A percentile compares a stretch with the other conserved stretches of the same genome.
Conservation (phyloP, 2,888 invertebrate genomes). For the Lagria hirta region DNA sequence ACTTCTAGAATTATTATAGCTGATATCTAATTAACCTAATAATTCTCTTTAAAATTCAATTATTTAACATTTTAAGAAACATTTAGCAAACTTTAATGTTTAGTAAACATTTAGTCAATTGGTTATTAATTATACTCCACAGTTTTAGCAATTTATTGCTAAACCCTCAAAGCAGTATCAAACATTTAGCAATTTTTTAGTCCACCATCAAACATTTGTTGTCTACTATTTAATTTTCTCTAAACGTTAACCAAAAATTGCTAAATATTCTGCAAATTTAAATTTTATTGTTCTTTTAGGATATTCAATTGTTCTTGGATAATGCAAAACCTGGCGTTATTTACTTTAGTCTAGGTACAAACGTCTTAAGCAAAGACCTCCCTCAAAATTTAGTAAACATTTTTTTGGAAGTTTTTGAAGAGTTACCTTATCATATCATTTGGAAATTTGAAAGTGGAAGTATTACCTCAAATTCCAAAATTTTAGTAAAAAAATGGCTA, state of each 20-base stretch:
- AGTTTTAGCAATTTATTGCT: too few relatives aligned
- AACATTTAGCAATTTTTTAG: too few relatives aligned
- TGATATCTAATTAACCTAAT: too few relatives aligned
- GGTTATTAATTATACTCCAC: too few relatives aligned
- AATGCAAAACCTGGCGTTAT: constrained; percentile 46
- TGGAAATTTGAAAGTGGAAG: constrained; percentile 51
- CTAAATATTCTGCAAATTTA: background rate
- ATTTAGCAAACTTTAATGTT: too few relatives aligned
- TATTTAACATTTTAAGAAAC: too few relatives aligned
- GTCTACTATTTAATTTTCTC: too few relatives aligned
- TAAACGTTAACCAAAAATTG: constrained; percentile 3
- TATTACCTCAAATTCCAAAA: constrained; percentile 44
- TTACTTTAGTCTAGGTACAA: constrained; percentile 53
- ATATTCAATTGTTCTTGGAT: constrained; percentile 46
- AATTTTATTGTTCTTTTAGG: constrained; percentile 35
- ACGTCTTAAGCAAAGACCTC: constrained; percentile 45
- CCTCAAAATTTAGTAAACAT: constrained; percentile 36
- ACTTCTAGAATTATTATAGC: too few relatives aligned
- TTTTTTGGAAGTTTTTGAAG: constrained; percentile 45
- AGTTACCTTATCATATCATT: constrained; percentile 48
- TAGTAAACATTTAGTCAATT: too few relatives aligned
- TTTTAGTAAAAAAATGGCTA: constrained; percentile 44
- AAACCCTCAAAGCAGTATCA: too few relatives aligned
- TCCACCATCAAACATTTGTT: too few relatives aligned
- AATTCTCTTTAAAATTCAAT: too few relatives aligned